Evolutionary conservation across 1,140 invertebrate genomes (phyloP).

Genomic region (Drosophila micromelanica): DNA sequence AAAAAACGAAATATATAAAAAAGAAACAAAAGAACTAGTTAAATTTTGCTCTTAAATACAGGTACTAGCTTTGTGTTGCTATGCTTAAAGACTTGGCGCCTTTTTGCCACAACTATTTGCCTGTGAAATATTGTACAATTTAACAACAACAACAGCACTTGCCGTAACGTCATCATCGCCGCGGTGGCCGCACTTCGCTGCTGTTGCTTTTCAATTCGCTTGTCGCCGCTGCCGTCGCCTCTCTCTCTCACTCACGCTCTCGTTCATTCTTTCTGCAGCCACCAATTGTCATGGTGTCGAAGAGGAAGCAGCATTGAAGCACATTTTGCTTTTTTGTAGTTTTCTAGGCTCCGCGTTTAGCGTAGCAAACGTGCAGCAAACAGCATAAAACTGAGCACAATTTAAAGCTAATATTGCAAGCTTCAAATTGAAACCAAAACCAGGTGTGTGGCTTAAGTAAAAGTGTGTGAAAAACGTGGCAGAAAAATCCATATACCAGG

Average conservation of each 20-base stretch:
- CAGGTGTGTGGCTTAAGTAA: conserved; percentile 37
- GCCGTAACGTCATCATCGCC: conserved; percentile 61
- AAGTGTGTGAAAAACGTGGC: conserved; percentile 75
- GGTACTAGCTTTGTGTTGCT: conserved; percentile 9
- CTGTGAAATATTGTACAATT: conserved; percentile 11
- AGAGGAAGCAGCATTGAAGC: conserved; percentile 69
- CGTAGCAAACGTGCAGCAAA: conserved; percentile 28
- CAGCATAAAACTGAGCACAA: conserved; percentile 42
- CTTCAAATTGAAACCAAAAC: conserved; percentile 57
- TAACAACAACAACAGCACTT: conserved; percentile 25
- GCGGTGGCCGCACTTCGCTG: conserved; percentile 52
- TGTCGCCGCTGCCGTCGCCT: conserved; percentile 40
- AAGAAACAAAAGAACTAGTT: conserved; percentile 6
- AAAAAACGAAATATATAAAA: not conserved
- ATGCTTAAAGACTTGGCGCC: conserved; percentile 16
- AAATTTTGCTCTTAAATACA: conserved; percentile 14
- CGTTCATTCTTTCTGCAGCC: conserved; percentile 71
- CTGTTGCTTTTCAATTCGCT: conserved; percentile 69
- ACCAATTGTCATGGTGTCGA: conserved; percentile 68
- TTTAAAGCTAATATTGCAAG: conserved; percentile 51
- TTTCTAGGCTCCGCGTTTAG: conserved; percentile 46
- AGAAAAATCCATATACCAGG: conserved; percentile 70
- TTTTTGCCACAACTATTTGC: conserved; percentile 1
- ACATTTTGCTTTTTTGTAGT: conserved; percentile 60
- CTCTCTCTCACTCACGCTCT: conserved; percentile 43